Evolutionary conservation across 2,113 vertebrate genomes (phyloP), one percentile per base, ranked within the genome.

Genomic region (Trogon surrucura): DNA sequence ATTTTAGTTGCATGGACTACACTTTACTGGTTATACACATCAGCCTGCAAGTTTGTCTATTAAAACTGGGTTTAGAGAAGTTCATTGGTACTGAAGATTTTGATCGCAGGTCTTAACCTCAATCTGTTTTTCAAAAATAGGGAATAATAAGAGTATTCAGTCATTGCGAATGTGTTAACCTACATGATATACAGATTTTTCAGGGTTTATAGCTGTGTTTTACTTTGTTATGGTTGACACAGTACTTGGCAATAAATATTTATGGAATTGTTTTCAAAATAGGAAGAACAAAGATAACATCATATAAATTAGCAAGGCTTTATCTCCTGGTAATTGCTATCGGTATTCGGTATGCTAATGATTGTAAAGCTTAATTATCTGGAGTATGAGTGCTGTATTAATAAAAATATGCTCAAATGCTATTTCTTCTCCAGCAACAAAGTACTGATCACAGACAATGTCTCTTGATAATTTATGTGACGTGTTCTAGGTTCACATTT

Each of bases 221-320:
- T 83, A 51, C 77, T 93, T 93, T 66, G 73, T 88, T 88, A 85
- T 91, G 88, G 69, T 78, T 89, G 88, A 60, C 34, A 44, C n/a
- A 74, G 32, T 74, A 71, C 29, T 80, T 74, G 26, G 17, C 73
- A 82, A 88, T 88, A 95, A 96, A 92, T 96, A 93, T 96, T 81
- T 93, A 92, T 83, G 38, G 61, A 38, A 70, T 67, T 92, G 83
- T 95, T 92, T 93, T 92, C 85, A 84, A 91, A 93, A 92, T 27
- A 84, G 20, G 44, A 91, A 87, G 80, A 95, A 64, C 30, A 87
- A 93, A 89, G 88, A 81, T 91, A 91, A 64, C 50, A 92, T 92
- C 85, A 86, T 84, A 71, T 86, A 86, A 80, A 96, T 92, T 84
- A 93, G 44, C 14, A 6, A 30, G 4, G 5, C 70, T 74, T 88